Conservation (phyloP, 2,797 vertebrate species). For the Propithecus perrieri region DNA sequence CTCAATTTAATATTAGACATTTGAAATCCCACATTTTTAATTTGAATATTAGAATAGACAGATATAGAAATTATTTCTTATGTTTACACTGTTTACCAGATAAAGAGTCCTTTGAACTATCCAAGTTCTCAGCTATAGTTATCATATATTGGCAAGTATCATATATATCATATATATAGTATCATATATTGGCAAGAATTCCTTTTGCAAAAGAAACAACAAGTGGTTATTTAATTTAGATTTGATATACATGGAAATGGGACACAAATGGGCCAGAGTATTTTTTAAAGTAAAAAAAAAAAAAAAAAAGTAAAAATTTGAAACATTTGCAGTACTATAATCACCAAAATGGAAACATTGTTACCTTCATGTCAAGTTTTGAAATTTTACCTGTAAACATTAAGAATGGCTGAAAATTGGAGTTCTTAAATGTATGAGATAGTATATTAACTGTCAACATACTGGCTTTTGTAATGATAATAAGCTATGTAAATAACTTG, state of each 20-base stretch:
- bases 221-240: not conserved
- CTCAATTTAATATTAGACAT: not conserved
- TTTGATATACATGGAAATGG: not conserved
- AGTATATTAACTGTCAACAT: not conserved
- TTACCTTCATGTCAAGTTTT: not conserved
- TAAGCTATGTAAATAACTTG: not conserved
- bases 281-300: not conserved
- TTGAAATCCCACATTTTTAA: not conserved
- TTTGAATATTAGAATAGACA: not conserved
- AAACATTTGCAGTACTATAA: not conserved
- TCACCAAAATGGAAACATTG: not conserved
- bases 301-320: not conserved
- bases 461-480: not conserved
- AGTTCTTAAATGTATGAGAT: not conserved
- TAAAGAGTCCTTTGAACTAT: not conserved
- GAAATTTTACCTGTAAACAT: not conserved
- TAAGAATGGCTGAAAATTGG: not conserved
- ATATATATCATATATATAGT: too few species aligned
- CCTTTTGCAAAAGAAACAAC: not conserved
- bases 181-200: not conserved
- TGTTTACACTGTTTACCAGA: not conserved
- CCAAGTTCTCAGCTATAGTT: not conserved
- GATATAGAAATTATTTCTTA: not conserved
- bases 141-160: not conserved
- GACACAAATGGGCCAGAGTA: not conserved